Evolutionary conservation across 2,888 invertebrate genomes (phyloP).

Genomic region (Zhengitettix transpicula): DNA sequence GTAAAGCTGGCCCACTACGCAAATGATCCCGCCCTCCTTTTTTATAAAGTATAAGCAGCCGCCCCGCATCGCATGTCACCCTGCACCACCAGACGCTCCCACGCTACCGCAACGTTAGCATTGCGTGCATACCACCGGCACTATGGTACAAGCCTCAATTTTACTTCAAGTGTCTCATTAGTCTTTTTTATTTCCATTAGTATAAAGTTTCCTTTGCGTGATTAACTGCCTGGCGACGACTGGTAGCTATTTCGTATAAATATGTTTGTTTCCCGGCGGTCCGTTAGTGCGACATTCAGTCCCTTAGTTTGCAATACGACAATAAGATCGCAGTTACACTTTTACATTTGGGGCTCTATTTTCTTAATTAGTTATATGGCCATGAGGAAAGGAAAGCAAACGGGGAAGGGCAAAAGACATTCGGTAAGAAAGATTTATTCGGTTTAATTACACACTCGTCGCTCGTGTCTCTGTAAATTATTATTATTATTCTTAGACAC

Average conservation of each 20-base stretch:
- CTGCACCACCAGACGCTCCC: too few relatives aligned
- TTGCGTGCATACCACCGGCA: neutral
- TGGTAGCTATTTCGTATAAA: slow-evolving; percentile 1
- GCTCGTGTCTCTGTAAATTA: too few relatives aligned
- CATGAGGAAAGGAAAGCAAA: neutral
- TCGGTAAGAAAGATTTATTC: neutral
- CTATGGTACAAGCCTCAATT: neutral
- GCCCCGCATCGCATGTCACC: too few relatives aligned
- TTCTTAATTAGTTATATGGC: too few relatives aligned
- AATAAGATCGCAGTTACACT: neutral
- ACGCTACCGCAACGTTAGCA: too few relatives aligned
- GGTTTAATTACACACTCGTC: too few relatives aligned
- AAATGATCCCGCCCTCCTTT: too few relatives aligned
- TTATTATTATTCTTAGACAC: too few relatives aligned
- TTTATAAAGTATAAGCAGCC: too few relatives aligned
- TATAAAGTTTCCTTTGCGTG: neutral
- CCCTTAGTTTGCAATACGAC: neutral
- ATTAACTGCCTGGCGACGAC: slow-evolving; percentile 2
- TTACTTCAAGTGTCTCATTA: neutral
- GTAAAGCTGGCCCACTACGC: too few relatives aligned
- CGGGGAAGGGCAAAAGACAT: neutral
- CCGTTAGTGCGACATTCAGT: neutral
- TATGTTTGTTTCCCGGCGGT: neutral
- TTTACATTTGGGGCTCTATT: neutral
- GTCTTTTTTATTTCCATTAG: neutral